Evolutionary conservation across 1,140 invertebrate genomes (phyloP), one percentile per base, ranked within the genome.

Genomic region (Eciton burchellii): DNA sequence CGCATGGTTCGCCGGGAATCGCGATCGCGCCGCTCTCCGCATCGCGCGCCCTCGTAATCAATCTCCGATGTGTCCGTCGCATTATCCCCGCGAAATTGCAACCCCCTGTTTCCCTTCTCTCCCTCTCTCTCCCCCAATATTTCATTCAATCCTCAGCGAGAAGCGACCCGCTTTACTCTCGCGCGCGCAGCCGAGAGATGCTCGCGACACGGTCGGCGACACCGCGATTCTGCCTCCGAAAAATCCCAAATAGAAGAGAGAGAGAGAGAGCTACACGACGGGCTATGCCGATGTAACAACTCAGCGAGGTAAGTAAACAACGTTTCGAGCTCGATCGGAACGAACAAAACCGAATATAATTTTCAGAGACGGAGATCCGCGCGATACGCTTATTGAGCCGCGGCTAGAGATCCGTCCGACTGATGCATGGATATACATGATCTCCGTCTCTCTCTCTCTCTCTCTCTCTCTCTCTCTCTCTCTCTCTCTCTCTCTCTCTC

Each of bases 301-400:
- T 56, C 45, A 35, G 59, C 60, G 47, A 84, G 65, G 63, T 65
- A 87, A 76, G 54, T 29, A 59, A 71, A 74, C 63, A 71, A 60
- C 43, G 41, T 3, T 35, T 35, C 19, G 35, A 71, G 79, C 73
- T 86, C 65, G 70, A 86, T 65, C 59, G 72, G 16, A 82, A 87
- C 62, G 63, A 49, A 41, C 59, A 82, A 83, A 49, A 43, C 60
- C 12, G n/a, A 43, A 84, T 74, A 82, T 84, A 77, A 84, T 84
- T 84, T 66, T 41, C 56, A 60, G 82, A 84, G 73, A 88, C 87
- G 85, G 82, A 84, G 71, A 74, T 52, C 72, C 63, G 45, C 9
- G 72, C 68, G 49, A 79, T 79, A 79, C 47, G 72, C 76, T 74
- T 87, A 87, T 84, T 87, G 85, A 77, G 82, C 85, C 49, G 35